phyloP scores from a whole-genome alignment of 1,140 invertebrate species.

The Drosophila simulans region DNA sequence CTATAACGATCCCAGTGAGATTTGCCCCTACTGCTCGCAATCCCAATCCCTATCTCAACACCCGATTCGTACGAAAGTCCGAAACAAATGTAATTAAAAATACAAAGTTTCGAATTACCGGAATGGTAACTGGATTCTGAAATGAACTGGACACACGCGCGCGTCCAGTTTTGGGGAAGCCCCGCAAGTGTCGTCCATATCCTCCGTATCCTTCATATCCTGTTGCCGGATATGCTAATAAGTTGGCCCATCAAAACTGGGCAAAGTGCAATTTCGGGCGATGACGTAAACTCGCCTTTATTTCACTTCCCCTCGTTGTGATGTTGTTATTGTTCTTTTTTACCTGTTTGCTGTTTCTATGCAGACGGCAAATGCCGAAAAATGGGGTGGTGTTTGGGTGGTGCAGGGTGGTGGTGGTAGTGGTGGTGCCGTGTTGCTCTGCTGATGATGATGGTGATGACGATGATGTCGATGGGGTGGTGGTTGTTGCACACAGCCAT shows the following conservation, averaged over 20 bases:
- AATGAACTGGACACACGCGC: slow-evolving; percentile 38
- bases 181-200: slow-evolving; percentile 54
- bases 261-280: slow-evolving; percentile 74
- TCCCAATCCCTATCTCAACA: slow-evolving; percentile 1
- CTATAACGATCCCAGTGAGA: slow-evolving; percentile 32
- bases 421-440: slow-evolving; percentile 47
- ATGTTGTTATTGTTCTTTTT: slow-evolving; percentile 46
- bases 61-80: slow-evolving; percentile 45
- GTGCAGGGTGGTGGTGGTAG: slow-evolving; percentile 13
- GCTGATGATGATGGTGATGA: slow-evolving; percentile 33
- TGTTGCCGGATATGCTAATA: slow-evolving; percentile 82
- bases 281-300: slow-evolving; percentile 73
- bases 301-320: slow-evolving; percentile 24
- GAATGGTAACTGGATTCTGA: slow-evolving; percentile 52
- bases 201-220: slow-evolving; percentile 58
- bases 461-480: slow-evolving; percentile 56
- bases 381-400: slow-evolving; percentile 34
- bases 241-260: slow-evolving; percentile 68
- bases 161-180: slow-evolving; percentile 62
- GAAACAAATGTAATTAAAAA: slow-evolving; percentile 79
- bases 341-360: slow-evolving; percentile 80
- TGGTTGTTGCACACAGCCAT: slow-evolving; percentile 50
- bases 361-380: slow-evolving; percentile 70
- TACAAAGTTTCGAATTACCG: slow-evolving; percentile 76
- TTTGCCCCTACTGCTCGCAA: slow-evolving; percentile 18